Evolutionary conservation across 2,113 vertebrate species (phyloP).

Genomic region (Lepisosteus osseus): DNA sequence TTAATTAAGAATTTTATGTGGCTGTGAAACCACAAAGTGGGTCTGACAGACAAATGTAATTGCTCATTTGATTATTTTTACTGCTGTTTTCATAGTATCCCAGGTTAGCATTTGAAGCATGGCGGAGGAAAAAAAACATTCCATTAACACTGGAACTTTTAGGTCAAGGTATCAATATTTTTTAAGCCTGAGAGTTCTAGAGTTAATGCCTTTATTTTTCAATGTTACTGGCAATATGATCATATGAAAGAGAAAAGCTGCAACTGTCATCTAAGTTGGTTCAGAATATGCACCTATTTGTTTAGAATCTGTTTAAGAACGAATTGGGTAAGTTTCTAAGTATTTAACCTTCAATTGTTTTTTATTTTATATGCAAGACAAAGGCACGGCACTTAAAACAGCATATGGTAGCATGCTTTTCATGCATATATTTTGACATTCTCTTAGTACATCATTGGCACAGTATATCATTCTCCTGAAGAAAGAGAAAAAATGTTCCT

Average conservation of each 20-base stretch:
- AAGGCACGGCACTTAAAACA: conserved; percentile 1
- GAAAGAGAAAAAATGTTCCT: conserved; percentile 1
- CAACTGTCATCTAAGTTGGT: conserved; percentile 99
- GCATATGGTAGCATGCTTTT: conserved; percentile 13
- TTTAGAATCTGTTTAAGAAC: conserved; percentile 70
- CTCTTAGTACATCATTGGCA: conserved; percentile 1
- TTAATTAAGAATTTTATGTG: neutral
- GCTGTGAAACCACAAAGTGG: too few species aligned
- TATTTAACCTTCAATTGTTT: conserved; percentile 58
- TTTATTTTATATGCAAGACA: conserved; percentile 7
- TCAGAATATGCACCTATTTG: conserved; percentile 98
- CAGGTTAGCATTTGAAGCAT: conserved; percentile 74
- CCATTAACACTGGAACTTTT: conserved; percentile 62
- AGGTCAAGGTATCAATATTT: conserved; percentile 28
- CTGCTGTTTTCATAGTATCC: neutral
- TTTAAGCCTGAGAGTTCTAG: conserved; percentile 52
- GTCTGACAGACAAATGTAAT: too few species aligned
- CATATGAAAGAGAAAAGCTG: conserved; percentile 76
- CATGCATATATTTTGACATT: neutral
- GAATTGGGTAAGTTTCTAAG: conserved; percentile 89
- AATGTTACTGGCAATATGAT: conserved; percentile 98
- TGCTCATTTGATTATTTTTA: neutral
- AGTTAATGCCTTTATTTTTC: conserved; percentile 59
- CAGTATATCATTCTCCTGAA: neutral
- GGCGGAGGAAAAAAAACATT: conserved; percentile 60